Evolutionary conservation across 2,113 vertebrate species (phyloP).

Genomic region (Edolisoma coerulescens): DNA sequence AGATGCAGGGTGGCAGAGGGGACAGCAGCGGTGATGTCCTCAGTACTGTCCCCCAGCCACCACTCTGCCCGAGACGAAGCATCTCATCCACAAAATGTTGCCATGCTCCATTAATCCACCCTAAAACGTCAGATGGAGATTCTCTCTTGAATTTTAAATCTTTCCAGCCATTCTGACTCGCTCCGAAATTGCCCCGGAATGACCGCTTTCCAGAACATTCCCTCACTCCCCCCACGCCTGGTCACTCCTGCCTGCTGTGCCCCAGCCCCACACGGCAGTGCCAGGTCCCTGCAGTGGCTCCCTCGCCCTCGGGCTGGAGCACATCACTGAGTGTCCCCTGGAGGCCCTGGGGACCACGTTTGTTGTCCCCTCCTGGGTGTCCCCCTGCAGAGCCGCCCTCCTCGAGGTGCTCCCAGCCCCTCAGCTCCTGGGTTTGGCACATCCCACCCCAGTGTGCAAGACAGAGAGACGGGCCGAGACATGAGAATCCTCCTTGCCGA

Average conservation of each 20-base stretch:
- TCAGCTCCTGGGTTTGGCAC: not conserved
- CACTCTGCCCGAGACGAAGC: not conserved
- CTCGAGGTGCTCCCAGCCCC: not conserved
- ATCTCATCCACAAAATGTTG: conserved; percentile 19
- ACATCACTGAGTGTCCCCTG: fast-evolving
- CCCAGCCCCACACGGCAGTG: not conserved
- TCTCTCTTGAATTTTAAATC: conserved; percentile 6
- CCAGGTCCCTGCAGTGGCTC: fast-evolving
- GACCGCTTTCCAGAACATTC: not conserved
- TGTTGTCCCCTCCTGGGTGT: not conserved
- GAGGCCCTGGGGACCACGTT: fast-evolving
- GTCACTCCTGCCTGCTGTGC: not conserved
- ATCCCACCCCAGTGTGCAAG: not conserved
- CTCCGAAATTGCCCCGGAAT: not conserved
- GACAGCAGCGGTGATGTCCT: not conserved
- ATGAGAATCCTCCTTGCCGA: not conserved
- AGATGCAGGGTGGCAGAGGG: not conserved
- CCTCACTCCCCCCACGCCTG: not conserved
- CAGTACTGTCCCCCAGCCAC: not conserved
- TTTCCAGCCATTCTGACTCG: not conserved
- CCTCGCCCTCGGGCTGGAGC: not conserved
- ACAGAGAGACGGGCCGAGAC: not conserved
- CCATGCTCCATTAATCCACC: conserved; percentile 35
- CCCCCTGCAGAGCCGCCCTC: fast-evolving
- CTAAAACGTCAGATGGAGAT: conserved; percentile 15